These are phyloP conservation scores for Gallinago nigripennis DNA, from an alignment of 2,797 vertebrate genomes.

Conservation along the genomic window DNA sequence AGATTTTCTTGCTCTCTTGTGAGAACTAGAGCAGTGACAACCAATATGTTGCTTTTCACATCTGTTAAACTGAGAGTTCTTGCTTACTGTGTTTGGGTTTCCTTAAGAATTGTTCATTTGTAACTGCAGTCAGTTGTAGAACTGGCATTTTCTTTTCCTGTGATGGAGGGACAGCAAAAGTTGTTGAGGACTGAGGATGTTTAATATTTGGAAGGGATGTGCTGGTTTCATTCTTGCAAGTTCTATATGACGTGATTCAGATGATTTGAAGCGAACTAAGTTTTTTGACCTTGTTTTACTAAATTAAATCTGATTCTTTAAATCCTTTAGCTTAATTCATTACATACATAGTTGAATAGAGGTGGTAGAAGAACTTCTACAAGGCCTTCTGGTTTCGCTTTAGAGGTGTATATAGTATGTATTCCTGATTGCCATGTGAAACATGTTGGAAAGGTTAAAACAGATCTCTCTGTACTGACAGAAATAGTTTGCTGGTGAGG, in stretches of 20 bases:
- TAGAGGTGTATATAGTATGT: not conserved
- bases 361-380: not conserved
- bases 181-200: not conserved
- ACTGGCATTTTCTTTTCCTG: not conserved
- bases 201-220: not conserved
- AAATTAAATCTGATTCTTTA: not conserved
- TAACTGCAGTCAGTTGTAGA: not conserved
- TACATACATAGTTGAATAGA: not conserved
- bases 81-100: not conserved
- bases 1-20: not conserved
- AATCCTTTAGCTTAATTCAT: not conserved
- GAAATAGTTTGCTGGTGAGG: not conserved
- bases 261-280: not conserved
- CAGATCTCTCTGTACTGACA: not conserved
- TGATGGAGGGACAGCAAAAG: not conserved
- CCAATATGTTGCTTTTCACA: accelerated
- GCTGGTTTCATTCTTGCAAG: not conserved
- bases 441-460: not conserved
- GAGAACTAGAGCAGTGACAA: not conserved
- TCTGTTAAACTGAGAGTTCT: not conserved
- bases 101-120: not conserved
- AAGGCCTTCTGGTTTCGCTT: not conserved
- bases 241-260: not conserved
- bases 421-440: not conserved
- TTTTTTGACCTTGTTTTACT: not conserved